Conservation (phyloP, 2,797 vertebrate genomes). For the Synanceia verrucosa region DNA sequence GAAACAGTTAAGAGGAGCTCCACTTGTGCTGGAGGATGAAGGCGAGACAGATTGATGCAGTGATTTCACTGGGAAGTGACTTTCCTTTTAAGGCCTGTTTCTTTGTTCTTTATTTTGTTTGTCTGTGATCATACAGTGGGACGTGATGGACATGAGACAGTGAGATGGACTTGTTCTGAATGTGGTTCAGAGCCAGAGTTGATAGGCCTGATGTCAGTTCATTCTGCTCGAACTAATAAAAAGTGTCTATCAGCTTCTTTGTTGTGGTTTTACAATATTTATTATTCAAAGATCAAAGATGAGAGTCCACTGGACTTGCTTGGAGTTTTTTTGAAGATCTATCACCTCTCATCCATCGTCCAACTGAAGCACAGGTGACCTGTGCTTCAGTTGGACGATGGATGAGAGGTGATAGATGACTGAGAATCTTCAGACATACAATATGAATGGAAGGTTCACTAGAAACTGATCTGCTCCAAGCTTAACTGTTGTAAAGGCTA, state of each 20-base stretch:
- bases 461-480: neutral
- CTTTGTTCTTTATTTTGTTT: neutral
- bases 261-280: neutral
- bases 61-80: neutral
- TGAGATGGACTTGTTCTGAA: neutral
- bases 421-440: no score
- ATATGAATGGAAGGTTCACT: neutral
- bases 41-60: neutral
- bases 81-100: neutral
- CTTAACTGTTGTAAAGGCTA: neutral
- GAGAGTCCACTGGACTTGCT: no score
- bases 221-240: neutral
- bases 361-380: no score
- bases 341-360: no score
- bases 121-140: neutral
- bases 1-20: neutral
- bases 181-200: neutral
- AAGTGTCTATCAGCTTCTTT: neutral
- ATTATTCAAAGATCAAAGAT: no score
- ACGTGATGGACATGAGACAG: neutral
- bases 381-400: no score
- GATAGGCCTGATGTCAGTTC: neutral
- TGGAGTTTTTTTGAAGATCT: no score
- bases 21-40: neutral
- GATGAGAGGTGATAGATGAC: no score